Base-by-base conservation (phyloP, 2,888 invertebrate species). In the Platycheirus albimanus region DNA sequence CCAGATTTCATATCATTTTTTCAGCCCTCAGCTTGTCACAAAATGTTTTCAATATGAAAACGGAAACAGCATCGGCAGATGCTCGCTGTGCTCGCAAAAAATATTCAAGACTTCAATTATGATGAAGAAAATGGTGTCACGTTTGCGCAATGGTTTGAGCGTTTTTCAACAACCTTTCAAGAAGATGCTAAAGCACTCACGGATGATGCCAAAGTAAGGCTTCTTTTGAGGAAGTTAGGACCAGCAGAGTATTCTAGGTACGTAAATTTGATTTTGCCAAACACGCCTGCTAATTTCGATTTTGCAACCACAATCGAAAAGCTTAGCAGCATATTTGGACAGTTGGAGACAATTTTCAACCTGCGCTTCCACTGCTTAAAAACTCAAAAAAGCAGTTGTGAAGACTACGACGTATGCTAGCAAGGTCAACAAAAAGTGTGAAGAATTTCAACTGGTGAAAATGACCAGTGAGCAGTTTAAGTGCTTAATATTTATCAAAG, bases 381-480 rank as follows among this genome's bases (percentile, higher is more conserved):
- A 45, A 33, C 3, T 10, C 10, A 5, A 2, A 69, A 24, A 61
- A 64, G 51, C 85, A 86, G 63, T 56, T 51, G 49, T 17, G 71
- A 51, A 15, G 78, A 85, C 19, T 7, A 58, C 77, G 3, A 33
- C 66, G 41, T 84, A 56, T 8, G 45, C 58, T 72, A 64, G 74
- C 0, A 17, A 17, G 36, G 81, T 86, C 1, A 86, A 85, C 17
- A 76, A 63, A n/a, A 43, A 38, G 0, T 85, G 81, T 45, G 84
- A 85, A 61, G 13, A 83, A 19, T 86, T 86, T 30, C 58, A 84
- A 33, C 45, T 86, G 7, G 61, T 36, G 1, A 56, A 72, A 20
- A 33, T 85, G 3, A 78, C 70, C 13, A 24, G 69, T 4, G 83
- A 86, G 28, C 85, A 86, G 30, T 86, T 85, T 13, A 86, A 85